These are phyloP conservation scores for Melitaea cinxia DNA, from an alignment of 1,140 invertebrate genomes.

Conservation along the genomic window DNA sequence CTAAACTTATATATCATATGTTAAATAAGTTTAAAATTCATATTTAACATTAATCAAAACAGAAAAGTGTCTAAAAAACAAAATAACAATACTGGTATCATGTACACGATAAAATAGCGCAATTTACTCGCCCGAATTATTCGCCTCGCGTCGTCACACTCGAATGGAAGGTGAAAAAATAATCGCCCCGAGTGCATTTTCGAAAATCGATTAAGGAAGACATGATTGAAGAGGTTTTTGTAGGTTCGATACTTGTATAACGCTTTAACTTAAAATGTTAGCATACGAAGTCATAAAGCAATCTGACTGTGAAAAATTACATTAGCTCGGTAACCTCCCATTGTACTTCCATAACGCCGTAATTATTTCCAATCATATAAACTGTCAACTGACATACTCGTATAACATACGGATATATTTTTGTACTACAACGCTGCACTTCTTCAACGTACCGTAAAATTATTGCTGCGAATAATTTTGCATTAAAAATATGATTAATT, in stretches of 20 bases:
- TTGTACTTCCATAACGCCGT: constrained; percentile 49
- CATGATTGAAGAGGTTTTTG: constrained; percentile 70
- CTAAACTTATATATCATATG: no score
- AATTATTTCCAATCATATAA: constrained; percentile 60
- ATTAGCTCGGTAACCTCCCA: constrained; percentile 54
- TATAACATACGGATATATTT: constrained; percentile 54
- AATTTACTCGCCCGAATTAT: constrained; percentile 60
- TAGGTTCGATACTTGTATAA: constrained; percentile 30
- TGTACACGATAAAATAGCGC: constrained; percentile 48
- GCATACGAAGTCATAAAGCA: constrained; percentile 58
- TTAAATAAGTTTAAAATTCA: no score
- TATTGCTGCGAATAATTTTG: constrained; percentile 46
- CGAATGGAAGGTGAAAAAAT: constrained; percentile 57
- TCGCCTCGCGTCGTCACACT: constrained; percentile 41
- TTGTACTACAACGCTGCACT: constrained; percentile 46
- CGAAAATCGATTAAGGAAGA: constrained; percentile 73
- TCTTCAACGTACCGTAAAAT: constrained; percentile 47
- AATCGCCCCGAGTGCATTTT: constrained; percentile 58
- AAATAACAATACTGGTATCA: constrained; percentile 30
- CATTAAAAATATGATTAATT: constrained; percentile 36
- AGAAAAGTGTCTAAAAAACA: constrained; percentile 2
- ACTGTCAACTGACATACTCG: constrained; percentile 51
- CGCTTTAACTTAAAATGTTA: constrained; percentile 55
- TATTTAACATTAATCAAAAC: constrained; percentile 5
- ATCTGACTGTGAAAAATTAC: constrained; percentile 66